phyloP scores from a whole-genome alignment of 2,113 vertebrate genomes.

The Phylloscopus trochiloides region DNA sequence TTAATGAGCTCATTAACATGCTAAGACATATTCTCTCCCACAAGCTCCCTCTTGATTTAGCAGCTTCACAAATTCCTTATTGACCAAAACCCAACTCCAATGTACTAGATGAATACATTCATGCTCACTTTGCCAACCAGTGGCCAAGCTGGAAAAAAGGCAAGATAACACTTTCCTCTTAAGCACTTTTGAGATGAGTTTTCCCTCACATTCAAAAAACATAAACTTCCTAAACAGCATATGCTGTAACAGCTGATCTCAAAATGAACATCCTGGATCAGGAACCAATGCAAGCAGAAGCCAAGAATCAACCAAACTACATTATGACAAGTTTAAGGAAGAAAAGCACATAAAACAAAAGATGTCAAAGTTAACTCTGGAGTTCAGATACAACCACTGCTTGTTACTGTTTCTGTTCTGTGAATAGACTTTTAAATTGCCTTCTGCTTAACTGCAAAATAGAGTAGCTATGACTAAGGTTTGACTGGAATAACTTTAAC shows the following conservation, averaged over 20 bases:
- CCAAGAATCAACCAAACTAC: neutral
- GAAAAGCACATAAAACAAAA: neutral
- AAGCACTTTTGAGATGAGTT: neutral
- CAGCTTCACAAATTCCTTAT: neutral
- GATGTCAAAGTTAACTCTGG: neutral
- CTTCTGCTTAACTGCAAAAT: neutral
- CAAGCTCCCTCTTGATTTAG: neutral
- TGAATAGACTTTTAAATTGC: neutral
- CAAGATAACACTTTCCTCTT: neutral
- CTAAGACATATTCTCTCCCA: neutral
- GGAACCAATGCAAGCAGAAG: neutral
- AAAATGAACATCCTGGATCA: neutral
- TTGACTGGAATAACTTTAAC: neutral
- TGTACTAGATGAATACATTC: neutral
- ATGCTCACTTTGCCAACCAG: neutral
- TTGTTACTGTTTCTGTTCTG: neutral
- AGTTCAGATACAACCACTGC: neutral
- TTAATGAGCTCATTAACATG: neutral
- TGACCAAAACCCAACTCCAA: neutral
- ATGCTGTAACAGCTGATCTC: neutral
- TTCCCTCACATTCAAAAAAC: neutral
- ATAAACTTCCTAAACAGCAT: neutral
- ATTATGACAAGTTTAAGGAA: neutral
- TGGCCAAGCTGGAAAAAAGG: neutral
- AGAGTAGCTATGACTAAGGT: neutral